A percentile compares a stretch with the other conserved stretches of the same genome.
Conservation (phyloP, 2,113 vertebrate genomes). For the Vimba vimba region DNA sequence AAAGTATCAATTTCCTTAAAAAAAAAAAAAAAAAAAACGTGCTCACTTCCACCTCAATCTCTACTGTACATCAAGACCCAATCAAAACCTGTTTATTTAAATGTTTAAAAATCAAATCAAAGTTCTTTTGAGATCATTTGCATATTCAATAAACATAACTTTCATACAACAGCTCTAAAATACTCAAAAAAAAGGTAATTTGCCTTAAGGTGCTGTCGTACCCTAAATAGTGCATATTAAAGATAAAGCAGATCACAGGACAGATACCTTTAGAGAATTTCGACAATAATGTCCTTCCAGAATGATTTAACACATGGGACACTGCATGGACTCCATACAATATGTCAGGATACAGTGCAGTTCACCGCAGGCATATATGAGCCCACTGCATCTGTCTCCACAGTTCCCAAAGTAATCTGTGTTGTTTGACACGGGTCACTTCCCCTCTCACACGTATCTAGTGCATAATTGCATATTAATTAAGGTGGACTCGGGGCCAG, state of each 20-base stretch:
- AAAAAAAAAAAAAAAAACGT: neutral
- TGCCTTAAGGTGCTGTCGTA: neutral
- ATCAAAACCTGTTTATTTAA: neutral
- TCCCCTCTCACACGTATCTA: slow-evolving; percentile 43
- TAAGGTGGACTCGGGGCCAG: slow-evolving; percentile 48
- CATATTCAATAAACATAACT: neutral
- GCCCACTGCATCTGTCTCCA: neutral
- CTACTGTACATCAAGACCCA: neutral
- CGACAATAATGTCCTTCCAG: neutral
- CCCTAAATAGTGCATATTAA: neutral
- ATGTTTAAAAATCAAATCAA: neutral
- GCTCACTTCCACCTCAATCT: too few relatives aligned
- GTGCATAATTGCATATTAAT: slow-evolving; percentile 60
- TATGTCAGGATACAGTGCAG: neutral
- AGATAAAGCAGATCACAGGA: neutral
- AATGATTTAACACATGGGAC: neutral
- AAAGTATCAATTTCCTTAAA: neutral
- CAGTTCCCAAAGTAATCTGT: slow-evolving; percentile 46
- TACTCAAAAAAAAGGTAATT: neutral
- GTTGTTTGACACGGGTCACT: slow-evolving; percentile 57
- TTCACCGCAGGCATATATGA: slow-evolving; percentile 23
- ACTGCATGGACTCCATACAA: neutral
- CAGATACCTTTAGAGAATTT: neutral
- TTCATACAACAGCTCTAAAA: neutral
- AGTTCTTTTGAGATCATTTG: too few relatives aligned